Percentiles rank a stretch among this genome's conserved stretches.
Evolutionary conservation across 2,113 vertebrate genomes (phyloP).

Genomic region (Hoplias malabaricus): DNA sequence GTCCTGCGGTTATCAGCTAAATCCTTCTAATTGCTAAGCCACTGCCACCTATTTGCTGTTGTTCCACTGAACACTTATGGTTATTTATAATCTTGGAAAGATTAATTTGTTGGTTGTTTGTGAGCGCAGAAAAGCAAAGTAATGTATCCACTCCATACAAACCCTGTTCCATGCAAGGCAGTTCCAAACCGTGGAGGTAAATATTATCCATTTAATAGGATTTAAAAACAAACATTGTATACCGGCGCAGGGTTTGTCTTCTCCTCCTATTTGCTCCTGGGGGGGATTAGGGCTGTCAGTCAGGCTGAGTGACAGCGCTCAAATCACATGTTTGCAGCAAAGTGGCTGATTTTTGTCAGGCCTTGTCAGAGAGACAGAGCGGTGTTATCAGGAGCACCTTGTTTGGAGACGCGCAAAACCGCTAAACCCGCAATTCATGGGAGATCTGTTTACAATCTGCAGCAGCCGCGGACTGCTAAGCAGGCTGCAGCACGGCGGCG

Average conservation of each 20-base stretch:
- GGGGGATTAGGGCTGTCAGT: constrained; percentile 80
- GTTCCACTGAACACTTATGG: neutral
- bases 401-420: constrained; percentile 79
- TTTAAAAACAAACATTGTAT: constrained; percentile 73
- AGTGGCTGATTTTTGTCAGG: constrained; percentile 76
- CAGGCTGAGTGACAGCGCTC: constrained; percentile 78
- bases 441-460: constrained; percentile 84
- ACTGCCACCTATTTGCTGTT: constrained; percentile 6
- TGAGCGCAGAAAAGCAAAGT: neutral
- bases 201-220: constrained; percentile 72
- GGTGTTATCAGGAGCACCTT: constrained; percentile 77
- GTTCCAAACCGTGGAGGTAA: constrained; percentile 59
- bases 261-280: constrained; percentile 74
- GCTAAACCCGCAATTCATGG: constrained; percentile 79
- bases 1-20: neutral
- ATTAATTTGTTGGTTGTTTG: neutral
- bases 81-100: constrained; percentile 3
- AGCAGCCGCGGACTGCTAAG: constrained; percentile 76
- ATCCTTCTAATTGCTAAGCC: neutral
- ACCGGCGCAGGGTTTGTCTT: constrained; percentile 74
- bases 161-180: constrained; percentile 34
- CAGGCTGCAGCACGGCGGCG: constrained; percentile 71
- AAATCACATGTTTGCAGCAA: constrained; percentile 77
- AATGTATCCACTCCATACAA: constrained; percentile 13
- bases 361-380: constrained; percentile 69